Percentiles rank a stretch among this genome's conserved stretches.
Conservation (phyloP, 2,888 invertebrate genomes). For the Luperina testacea region DNA sequence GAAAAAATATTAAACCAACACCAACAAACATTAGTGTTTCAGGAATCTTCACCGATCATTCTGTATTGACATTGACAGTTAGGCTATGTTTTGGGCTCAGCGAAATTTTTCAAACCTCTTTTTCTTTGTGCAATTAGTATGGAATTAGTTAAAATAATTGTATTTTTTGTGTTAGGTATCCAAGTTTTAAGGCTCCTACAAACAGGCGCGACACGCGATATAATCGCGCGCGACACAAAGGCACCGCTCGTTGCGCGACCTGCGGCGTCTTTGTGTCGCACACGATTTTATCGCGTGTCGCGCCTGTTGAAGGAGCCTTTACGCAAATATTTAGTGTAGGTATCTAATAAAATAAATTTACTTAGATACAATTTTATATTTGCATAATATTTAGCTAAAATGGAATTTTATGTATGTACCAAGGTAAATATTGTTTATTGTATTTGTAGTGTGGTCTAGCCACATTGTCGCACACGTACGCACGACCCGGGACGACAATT, state of each 20-base stretch:
- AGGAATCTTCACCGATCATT: slow-evolving; percentile 40
- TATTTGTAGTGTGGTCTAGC: neutral
- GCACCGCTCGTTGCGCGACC: no score
- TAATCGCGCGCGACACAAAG: no score
- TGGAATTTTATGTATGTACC: neutral
- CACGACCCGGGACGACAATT: neutral
- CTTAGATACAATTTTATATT: neutral
- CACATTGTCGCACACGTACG: slow-evolving; percentile 3
- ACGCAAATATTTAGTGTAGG: neutral
- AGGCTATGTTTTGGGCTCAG: neutral
- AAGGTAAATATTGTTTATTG: neutral
- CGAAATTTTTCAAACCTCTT: neutral
- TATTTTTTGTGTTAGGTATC: neutral
- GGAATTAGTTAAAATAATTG: neutral
- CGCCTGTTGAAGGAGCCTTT: neutral
- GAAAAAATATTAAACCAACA: slow-evolving; percentile 32
- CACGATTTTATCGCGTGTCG: no score
- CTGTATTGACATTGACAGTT: neutral
- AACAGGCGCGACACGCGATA: no score
- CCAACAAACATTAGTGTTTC: slow-evolving; percentile 48
- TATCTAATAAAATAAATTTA: neutral
- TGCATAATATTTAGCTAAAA: neutral
- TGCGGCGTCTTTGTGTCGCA: no score
- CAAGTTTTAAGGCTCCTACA: no score
- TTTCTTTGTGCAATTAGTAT: neutral